Percentiles rank a stretch among this genome's conserved stretches.
Evolutionary conservation across 2,797 vertebrate genomes (phyloP).

Genomic region (Morelia viridis): DNA sequence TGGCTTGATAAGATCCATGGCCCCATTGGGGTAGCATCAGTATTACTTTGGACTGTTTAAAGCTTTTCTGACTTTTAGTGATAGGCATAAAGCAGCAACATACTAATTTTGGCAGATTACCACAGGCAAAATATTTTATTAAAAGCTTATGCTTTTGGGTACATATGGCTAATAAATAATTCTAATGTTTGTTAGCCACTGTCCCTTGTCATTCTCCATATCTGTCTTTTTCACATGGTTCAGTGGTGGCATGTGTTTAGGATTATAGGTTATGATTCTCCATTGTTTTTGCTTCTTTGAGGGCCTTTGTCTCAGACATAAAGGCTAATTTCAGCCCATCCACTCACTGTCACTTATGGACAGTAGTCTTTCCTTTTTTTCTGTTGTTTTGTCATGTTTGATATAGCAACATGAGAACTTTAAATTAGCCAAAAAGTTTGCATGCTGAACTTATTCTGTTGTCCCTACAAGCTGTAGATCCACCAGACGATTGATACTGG

Average conservation of each 20-base stretch:
- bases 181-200: conserved; percentile 12
- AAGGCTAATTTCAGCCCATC: conserved; percentile 70
- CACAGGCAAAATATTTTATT: not conserved
- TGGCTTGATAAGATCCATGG: not conserved
- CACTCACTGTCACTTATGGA: conserved; percentile 69
- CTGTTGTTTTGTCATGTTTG: conserved; percentile 75
- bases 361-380: conserved; percentile 75
- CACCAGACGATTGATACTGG: conserved; percentile 69
- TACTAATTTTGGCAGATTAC: conserved; percentile 46
- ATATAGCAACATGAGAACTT: conserved; percentile 74
- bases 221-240: not conserved
- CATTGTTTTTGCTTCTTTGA: conserved; percentile 52
- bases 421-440: conserved; percentile 76
- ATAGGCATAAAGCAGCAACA: conserved; percentile 20
- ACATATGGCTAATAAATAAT: conserved; percentile 27
- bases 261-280: conserved; percentile 54
- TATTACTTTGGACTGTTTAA: not conserved
- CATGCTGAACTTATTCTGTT: conserved; percentile 69
- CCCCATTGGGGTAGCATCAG: not conserved
- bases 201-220: not conserved
- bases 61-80: not conserved
- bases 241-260: not conserved
- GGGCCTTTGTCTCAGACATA: conserved; percentile 71
- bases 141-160: not conserved
- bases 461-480: conserved; percentile 60